These are phyloP conservation scores for Camelus bactrianus DNA, from an alignment of 2,113 vertebrate genomes.

Conservation along the genomic window DNA sequence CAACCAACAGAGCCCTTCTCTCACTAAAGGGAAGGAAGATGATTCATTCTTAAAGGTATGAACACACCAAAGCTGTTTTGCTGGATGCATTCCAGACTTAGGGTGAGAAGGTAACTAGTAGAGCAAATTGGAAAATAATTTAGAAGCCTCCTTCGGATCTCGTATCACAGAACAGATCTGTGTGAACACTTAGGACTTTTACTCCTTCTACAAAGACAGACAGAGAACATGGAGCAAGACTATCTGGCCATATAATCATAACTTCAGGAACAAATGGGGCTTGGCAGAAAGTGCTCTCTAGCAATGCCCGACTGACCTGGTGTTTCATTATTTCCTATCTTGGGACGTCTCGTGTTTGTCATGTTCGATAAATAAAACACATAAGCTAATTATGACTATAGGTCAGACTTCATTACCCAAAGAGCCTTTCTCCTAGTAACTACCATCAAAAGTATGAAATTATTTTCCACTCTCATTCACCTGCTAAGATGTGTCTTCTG, in stretches of 20 bases:
- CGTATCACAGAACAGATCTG: constrained; percentile 30
- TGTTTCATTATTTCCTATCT: constrained; percentile 58
- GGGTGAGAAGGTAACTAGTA: constrained; percentile 71
- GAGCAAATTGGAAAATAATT: constrained; percentile 60
- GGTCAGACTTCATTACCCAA: constrained; percentile 21
- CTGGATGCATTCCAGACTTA: constrained; percentile 68
- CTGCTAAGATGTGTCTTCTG: constrained; percentile 72
- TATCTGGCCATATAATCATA: not conserved
- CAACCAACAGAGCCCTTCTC: constrained; percentile 37
- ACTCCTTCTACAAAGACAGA: constrained; percentile 48
- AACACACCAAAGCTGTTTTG: constrained; percentile 60
- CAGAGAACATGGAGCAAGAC: not conserved
- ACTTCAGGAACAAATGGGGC: constrained; percentile 23
- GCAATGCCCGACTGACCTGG: constrained; percentile 23
- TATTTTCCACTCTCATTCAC: constrained; percentile 71
- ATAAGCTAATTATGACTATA: not conserved
- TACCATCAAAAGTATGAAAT: constrained; percentile 78
- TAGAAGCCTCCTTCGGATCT: constrained; percentile 37
- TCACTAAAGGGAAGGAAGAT: constrained; percentile 65
- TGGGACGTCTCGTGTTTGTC: not conserved
- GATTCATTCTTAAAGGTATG: constrained; percentile 52
- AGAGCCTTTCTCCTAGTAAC: not conserved
- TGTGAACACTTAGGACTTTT: constrained; percentile 35
- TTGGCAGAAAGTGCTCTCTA: constrained; percentile 58
- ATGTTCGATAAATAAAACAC: constrained; percentile 43